Evolutionary conservation across 2,888 invertebrate genomes (phyloP).

Genomic region (Aphodius granarius): DNA sequence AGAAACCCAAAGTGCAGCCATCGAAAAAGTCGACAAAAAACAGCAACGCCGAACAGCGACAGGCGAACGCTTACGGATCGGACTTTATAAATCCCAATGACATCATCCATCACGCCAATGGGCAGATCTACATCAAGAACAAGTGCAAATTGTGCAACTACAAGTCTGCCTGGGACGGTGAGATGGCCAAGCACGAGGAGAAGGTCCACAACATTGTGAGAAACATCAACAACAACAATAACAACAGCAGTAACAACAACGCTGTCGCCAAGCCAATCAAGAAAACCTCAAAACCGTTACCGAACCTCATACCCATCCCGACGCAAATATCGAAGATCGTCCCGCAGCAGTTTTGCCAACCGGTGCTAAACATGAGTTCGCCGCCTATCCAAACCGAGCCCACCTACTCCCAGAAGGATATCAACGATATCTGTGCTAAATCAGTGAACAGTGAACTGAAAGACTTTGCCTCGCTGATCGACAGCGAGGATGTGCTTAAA

Average conservation of each 20-base stretch:
- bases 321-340: conserved; percentile 39
- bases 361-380: conserved; percentile 21
- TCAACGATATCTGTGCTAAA: conserved; percentile 55
- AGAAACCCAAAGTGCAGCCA: conserved; percentile 14
- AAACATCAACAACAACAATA: conserved; percentile 29
- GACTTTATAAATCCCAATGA: conserved; percentile 58
- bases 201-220: conserved; percentile 53
- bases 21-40: conserved; percentile 35
- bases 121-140: conserved; percentile 53
- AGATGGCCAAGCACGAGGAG: conserved; percentile 59
- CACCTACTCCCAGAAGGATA: conserved; percentile 53
- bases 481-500: conserved; percentile 50
- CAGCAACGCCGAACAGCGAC: conserved; percentile 34
- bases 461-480: conserved; percentile 59
- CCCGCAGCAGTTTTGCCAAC: conserved; percentile 17
- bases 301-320: conserved; percentile 72
- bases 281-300: conserved; percentile 65
- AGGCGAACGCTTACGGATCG: conserved; percentile 45
- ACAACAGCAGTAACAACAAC: conserved; percentile 17
- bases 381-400: conserved; percentile 40
- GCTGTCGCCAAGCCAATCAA: conserved; percentile 33
- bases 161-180: conserved; percentile 61
- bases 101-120: conserved; percentile 52
- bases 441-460: conserved; percentile 56
- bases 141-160: conserved; percentile 60